These are phyloP conservation scores for Melanerpes aurifrons DNA, from an alignment of 2,113 vertebrate species.

Conservation along the genomic window DNA sequence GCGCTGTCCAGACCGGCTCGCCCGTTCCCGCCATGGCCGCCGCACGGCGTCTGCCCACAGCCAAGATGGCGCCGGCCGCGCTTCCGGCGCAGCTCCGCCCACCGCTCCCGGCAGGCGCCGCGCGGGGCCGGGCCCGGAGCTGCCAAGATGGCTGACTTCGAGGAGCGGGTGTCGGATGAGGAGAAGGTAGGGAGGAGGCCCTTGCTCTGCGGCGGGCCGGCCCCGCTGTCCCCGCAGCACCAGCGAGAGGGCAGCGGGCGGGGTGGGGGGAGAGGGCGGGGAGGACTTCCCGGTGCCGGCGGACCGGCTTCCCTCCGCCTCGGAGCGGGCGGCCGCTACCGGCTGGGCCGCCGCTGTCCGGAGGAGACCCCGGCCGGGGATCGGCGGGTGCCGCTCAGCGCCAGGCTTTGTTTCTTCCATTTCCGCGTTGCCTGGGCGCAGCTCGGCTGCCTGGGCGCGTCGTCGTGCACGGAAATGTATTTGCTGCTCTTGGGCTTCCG, in stretches of 20 bases:
- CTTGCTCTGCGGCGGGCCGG: accelerated
- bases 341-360: not conserved
- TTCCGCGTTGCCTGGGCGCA: not conserved
- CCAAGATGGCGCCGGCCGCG: not conserved
- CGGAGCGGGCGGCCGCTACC: not conserved
- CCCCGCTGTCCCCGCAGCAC: accelerated
- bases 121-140: conserved; percentile 71
- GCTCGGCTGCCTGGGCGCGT: not conserved
- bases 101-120: conserved; percentile 66
- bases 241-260: not conserved
- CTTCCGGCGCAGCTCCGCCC: not conserved
- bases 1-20: not conserved
- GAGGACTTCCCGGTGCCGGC: not conserved
- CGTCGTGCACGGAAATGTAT: accelerated
- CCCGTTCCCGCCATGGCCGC: not conserved
- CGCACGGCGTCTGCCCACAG: not conserved
- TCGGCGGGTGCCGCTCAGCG: no score
- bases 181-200: conserved; percentile 85
- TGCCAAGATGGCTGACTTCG: conserved; percentile 92
- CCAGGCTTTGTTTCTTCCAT: accelerated
- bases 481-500: not conserved
- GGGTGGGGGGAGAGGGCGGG: not conserved
- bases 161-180: conserved; percentile 88
- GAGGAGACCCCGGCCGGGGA: not conserved
- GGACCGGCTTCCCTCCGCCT: not conserved